Evolutionary conservation across 2,797 vertebrate species (phyloP).

Genomic region (Heliangelus exortis): DNA sequence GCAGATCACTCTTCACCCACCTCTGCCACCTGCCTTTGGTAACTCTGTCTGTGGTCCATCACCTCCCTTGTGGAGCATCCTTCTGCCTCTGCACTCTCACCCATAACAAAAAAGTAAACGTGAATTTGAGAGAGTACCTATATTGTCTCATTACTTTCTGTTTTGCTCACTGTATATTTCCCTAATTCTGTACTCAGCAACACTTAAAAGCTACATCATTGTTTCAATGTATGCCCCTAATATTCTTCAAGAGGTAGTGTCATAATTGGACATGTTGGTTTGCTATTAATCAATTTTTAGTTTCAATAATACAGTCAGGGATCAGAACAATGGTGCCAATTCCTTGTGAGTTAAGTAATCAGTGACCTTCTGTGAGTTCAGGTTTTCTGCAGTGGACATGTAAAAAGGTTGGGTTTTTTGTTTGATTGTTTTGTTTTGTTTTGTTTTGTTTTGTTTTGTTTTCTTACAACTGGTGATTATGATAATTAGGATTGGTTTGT

Average conservation of each 20-base stretch:
- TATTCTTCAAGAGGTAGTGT: neutral
- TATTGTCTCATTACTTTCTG: neutral
- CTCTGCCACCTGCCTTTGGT: neutral
- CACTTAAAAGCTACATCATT: neutral
- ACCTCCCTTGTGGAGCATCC: neutral
- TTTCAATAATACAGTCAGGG: neutral
- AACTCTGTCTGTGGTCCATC: neutral
- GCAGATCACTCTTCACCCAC: neutral
- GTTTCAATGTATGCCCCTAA: neutral
- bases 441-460: neutral
- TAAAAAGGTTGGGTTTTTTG: neutral
- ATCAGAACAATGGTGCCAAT: neutral
- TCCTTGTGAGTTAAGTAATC: neutral
- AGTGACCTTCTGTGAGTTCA: neutral
- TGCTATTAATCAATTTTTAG: neutral
- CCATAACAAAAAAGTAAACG: neutral
- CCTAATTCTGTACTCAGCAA: neutral
- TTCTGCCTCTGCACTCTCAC: neutral
- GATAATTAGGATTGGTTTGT: neutral
- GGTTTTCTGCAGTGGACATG: neutral
- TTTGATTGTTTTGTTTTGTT: no score
- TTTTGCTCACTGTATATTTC: neutral
- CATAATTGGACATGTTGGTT: neutral
- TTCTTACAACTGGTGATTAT: neutral
- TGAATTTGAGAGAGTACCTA: neutral